These are phyloP conservation scores for Lamprologus sp. DNA, from an alignment of 2,113 vertebrate species.

Conservation along the genomic window DNA sequence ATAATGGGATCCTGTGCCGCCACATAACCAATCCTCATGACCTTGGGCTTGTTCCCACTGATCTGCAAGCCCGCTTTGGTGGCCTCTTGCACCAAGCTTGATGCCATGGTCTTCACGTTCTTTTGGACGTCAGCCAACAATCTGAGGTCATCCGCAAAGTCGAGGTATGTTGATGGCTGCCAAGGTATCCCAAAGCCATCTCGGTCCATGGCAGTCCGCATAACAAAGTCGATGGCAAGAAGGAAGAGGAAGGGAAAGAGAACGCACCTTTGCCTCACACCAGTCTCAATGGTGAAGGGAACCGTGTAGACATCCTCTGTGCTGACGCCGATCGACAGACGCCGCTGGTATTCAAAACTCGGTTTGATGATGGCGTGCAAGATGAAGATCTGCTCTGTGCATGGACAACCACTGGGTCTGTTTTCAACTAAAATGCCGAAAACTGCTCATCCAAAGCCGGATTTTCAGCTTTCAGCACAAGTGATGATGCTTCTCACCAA, in stretches of 20 bases:
- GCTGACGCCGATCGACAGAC: background rate
- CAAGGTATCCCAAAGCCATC: background rate
- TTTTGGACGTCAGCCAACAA: background rate
- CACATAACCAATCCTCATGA: background rate
- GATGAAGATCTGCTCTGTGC: background rate
- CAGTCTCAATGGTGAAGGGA: background rate
- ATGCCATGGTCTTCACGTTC: too few species aligned
- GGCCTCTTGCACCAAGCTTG: background rate
- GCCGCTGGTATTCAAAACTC: background rate
- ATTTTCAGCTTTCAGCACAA: background rate
- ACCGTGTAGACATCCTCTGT: background rate
- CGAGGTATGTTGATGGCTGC: background rate
- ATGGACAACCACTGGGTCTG: background rate
- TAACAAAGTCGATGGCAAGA: background rate
- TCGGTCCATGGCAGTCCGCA: accelerated
- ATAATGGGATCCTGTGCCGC: background rate
- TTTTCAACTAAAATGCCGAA: accelerated
- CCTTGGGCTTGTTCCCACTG: background rate
- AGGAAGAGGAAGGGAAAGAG: background rate
- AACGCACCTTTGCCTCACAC: accelerated
- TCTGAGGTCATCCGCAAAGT: background rate
- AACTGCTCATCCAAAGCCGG: accelerated
- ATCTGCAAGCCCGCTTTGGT: accelerated
- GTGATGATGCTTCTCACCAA: background rate
- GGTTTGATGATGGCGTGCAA: background rate